Evolutionary conservation across 2,113 vertebrate species (phyloP).

Genomic region (Zeus faber): DNA sequence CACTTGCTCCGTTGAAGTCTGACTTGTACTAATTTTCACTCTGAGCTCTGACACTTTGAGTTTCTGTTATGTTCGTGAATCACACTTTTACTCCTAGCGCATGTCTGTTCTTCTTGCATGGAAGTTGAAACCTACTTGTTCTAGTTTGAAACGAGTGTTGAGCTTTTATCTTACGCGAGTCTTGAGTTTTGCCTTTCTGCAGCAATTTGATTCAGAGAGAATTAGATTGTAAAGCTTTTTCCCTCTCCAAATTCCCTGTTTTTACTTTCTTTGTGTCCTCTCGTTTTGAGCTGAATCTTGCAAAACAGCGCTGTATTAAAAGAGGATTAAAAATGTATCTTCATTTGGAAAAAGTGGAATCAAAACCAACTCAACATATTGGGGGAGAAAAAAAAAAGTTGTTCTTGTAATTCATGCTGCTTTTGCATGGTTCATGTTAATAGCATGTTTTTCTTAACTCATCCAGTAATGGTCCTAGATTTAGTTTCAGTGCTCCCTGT

Average conservation of each 20-base stretch:
- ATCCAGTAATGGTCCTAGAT: conserved; percentile 55
- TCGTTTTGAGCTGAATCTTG: conserved; percentile 67
- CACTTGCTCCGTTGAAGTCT: conserved; percentile 79
- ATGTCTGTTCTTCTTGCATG: conserved; percentile 95
- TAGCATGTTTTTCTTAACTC: conserved; percentile 76
- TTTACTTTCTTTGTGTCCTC: conserved; percentile 44
- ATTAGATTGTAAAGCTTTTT: conserved; percentile 48
- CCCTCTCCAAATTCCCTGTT: conserved; percentile 50
- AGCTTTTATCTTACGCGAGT: conserved; percentile 43
- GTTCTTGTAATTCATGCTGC: too few species aligned
- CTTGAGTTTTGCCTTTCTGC: conserved; percentile 47
- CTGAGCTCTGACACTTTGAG: conserved; percentile 67
- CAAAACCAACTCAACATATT: conserved; percentile 12
- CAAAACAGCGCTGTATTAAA: conserved; percentile 67
- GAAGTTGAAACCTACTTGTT: conserved; percentile 58
- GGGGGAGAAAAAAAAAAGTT: too few species aligned
- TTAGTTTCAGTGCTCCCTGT: conserved; percentile 58
- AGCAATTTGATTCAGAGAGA: conserved; percentile 48
- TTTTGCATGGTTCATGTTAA: conserved; percentile 77
- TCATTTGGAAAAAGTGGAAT: conserved; percentile 4
- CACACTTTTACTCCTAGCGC: conserved; percentile 80
- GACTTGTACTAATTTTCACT: conserved; percentile 87
- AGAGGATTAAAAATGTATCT: conserved; percentile 23
- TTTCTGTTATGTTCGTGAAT: conserved; percentile 60
- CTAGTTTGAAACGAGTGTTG: conserved; percentile 54